Evolutionary conservation across 2,888 invertebrate genomes (phyloP).

Genomic region (Agonopterix alstromeriana): DNA sequence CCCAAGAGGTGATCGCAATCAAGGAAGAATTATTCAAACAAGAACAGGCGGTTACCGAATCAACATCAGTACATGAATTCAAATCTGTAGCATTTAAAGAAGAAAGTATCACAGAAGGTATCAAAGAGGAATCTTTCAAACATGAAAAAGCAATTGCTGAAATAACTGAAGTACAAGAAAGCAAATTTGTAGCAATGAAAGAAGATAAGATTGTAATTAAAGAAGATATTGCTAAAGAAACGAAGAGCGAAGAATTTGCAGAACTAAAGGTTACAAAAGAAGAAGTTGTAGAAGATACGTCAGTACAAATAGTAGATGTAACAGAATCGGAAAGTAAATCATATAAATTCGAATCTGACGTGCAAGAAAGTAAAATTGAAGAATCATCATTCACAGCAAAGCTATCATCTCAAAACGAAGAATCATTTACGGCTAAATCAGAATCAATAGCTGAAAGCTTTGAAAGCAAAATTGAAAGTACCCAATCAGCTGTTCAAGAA

Average conservation of each 20-base stretch:
- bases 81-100: no score
- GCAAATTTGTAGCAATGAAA: not conserved
- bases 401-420: not conserved
- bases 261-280: conserved; percentile 9
- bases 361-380: not conserved
- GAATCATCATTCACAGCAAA: conserved; percentile 8
- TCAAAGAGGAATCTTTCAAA: conserved; percentile 3
- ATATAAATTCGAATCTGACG: no score
- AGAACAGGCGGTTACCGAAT: no score
- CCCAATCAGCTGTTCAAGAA: conserved; percentile 6
- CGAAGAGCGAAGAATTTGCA: conserved; percentile 3
- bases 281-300: conserved; percentile 12
- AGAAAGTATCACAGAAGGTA: no score
- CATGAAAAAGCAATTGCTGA: not conserved
- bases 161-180: not conserved
- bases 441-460: not conserved
- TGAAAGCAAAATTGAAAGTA: not conserved
- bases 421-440: not conserved
- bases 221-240: not conserved
- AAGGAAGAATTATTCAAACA: not conserved
- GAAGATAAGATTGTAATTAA: not conserved
- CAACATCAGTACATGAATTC: no score
- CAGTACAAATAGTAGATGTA: not conserved
- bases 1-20: not conserved
- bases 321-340: not conserved